phyloP scores from a whole-genome alignment of 2,888 invertebrate species.

The Drosophila ochracea region DNA sequence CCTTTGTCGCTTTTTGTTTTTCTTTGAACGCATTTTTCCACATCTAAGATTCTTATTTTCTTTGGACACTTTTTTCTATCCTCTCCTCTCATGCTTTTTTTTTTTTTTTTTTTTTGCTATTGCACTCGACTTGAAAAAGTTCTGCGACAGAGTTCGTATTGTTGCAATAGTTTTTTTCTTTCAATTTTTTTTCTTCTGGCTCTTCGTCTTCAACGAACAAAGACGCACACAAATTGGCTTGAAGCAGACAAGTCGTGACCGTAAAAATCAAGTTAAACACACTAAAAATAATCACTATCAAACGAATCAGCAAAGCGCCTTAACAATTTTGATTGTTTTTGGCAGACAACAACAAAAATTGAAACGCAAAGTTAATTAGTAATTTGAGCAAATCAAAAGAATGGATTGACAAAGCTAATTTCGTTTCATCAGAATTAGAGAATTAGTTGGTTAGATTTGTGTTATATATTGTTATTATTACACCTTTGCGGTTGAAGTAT shows the following conservation, averaged over 20 bases:
- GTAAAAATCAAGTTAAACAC: slow-evolving; percentile 47
- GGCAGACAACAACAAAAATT: not conserved
- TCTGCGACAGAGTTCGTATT: slow-evolving; percentile 38
- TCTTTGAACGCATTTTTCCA: slow-evolving; percentile 33
- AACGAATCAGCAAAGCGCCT: slow-evolving; percentile 9
- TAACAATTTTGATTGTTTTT: slow-evolving; percentile 18
- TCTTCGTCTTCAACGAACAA: slow-evolving; percentile 13
- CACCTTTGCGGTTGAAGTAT: not conserved
- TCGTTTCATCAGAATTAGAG: not conserved
- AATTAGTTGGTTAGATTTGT: not conserved
- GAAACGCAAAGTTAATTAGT: not conserved
- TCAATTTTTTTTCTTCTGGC: slow-evolving; percentile 8
- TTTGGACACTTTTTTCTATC: not conserved
- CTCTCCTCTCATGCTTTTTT: not conserved
- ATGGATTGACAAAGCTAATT: not conserved
- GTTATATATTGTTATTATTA: not conserved
- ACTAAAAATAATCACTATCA: slow-evolving; percentile 45
- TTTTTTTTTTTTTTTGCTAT: not conserved
- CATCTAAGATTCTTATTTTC: slow-evolving; percentile 26
- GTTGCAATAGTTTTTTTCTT: slow-evolving; percentile 20
- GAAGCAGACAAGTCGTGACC: slow-evolving; percentile 54
- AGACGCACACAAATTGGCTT: slow-evolving; percentile 53
- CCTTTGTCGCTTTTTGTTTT: slow-evolving; percentile 35
- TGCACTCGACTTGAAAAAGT: slow-evolving; percentile 27
- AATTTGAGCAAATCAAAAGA: not conserved